A percentile compares a stretch with the other conserved stretches of the same genome.
These are phyloP conservation scores for Leucoraja erinaceus DNA, from an alignment of 2,113 vertebrate genomes.

Conservation along the genomic window DNA sequence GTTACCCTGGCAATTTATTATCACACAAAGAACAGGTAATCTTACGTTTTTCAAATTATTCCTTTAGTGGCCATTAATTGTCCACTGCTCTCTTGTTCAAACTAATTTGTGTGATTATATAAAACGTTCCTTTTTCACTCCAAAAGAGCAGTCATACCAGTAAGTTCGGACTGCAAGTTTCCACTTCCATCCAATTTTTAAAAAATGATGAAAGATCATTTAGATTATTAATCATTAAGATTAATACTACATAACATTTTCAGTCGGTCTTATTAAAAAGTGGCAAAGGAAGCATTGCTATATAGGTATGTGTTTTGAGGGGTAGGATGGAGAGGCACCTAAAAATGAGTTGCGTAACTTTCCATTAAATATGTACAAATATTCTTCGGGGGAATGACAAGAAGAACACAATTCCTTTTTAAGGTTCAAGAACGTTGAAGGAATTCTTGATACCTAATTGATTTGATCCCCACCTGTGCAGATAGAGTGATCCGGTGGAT, in stretches of 20 bases:
- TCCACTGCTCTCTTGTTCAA: not conserved
- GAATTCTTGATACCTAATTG: not conserved
- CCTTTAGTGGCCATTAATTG: not conserved
- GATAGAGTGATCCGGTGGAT: too few relatives aligned
- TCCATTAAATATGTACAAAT: not conserved
- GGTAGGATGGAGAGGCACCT: not conserved
- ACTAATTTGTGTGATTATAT: not conserved
- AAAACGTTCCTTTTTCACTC: not conserved
- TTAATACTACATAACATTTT: not conserved
- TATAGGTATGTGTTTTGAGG: not conserved
- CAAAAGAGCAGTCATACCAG: not conserved
- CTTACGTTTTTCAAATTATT: slow-evolving; percentile 12
- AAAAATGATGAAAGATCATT: not conserved
- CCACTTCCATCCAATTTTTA: not conserved
- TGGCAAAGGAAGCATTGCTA: not conserved
- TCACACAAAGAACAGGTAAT: slow-evolving; percentile 74
- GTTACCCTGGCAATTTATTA: slow-evolving; percentile 78
- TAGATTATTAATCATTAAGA: not conserved
- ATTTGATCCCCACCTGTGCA: not conserved
- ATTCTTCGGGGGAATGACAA: not conserved
- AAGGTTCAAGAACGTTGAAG: not conserved
- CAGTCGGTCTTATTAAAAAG: not conserved
- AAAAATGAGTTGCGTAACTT: not conserved
- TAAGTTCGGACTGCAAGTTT: not conserved
- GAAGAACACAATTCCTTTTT: not conserved